Conservation (phyloP, 2,113 vertebrate species). For the Carettochelys insculpta region DNA sequence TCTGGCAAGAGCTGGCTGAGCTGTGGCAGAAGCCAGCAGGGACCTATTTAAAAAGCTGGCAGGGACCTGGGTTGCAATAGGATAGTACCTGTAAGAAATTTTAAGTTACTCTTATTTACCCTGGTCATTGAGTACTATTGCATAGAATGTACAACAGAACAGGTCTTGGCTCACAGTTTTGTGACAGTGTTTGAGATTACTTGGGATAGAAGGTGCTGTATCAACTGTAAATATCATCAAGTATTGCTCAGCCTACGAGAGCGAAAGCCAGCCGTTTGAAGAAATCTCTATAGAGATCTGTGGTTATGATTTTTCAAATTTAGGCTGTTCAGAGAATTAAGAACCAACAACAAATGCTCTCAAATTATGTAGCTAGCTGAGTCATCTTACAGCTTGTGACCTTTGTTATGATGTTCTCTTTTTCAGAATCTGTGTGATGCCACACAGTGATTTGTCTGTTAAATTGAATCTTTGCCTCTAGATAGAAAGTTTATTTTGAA, state of each 20-base stretch:
- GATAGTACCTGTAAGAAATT: too few species aligned
- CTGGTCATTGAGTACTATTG: background rate
- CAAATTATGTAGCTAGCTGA: conserved; percentile 31
- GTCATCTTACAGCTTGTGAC: conserved; percentile 46
- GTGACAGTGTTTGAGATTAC: background rate
- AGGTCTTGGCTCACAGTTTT: background rate
- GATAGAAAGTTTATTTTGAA: conserved; percentile 72
- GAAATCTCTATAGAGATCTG: background rate
- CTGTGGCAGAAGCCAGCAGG: too few species aligned
- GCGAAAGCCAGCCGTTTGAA: background rate
- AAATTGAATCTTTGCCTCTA: conserved; percentile 65
- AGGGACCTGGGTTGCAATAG: too few species aligned
- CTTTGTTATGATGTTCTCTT: conserved; percentile 11
- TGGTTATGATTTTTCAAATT: conserved; percentile 21
- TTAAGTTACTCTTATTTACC: too few species aligned
- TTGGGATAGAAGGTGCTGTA: background rate
- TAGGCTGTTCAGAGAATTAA: background rate
- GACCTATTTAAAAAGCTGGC: too few species aligned
- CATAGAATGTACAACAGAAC: background rate
- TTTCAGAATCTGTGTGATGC: conserved; percentile 34
- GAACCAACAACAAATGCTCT: background rate
- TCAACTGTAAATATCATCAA: background rate
- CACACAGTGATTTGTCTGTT: conserved; percentile 51
- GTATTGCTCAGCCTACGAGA: background rate
- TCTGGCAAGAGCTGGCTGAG: too few species aligned